Percentiles rank a stretch among this genome's conserved stretches.
These are phyloP conservation scores for Salticus scenicus DNA, from an alignment of 2,888 invertebrate genomes.

Conservation along the genomic window DNA sequence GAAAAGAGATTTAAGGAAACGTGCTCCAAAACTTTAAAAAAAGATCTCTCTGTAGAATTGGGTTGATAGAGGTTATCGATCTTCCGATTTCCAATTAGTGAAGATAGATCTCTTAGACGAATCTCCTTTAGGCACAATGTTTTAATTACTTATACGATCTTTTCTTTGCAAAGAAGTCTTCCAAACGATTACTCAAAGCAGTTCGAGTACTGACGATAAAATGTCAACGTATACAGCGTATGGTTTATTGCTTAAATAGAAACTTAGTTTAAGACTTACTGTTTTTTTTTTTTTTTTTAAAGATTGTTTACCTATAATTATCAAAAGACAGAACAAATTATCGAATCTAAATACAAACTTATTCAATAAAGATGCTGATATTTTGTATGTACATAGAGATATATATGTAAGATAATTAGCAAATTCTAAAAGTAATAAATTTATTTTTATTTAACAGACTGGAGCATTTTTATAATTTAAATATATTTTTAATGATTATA, in stretches of 20 bases:
- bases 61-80: slow-evolving; percentile 58
- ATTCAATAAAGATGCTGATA: too few species aligned
- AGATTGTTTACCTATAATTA: too few species aligned
- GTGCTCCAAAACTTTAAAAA: slow-evolving; percentile 32
- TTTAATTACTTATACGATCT: slow-evolving; percentile 65
- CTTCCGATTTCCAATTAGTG: slow-evolving; percentile 66
- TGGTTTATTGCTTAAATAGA: not conserved
- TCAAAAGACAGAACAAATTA: too few species aligned
- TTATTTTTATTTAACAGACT: too few species aligned
- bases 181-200: slow-evolving; percentile 40
- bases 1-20: not conserved
- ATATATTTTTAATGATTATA: too few species aligned
- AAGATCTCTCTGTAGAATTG: slow-evolving; percentile 29
- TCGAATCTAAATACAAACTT: too few species aligned
- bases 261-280: too few species aligned
- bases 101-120: slow-evolving; percentile 51
- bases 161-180: slow-evolving; percentile 33
- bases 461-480: too few species aligned
- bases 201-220: slow-evolving; percentile 27
- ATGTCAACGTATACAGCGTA: slow-evolving; percentile 24
- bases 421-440: too few species aligned
- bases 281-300: too few species aligned
- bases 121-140: slow-evolving; percentile 59
- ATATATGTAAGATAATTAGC: too few species aligned
- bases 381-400: too few species aligned